Conservation (phyloP, 1,140 invertebrate species). For the Calephelis virginiensis region DNA sequence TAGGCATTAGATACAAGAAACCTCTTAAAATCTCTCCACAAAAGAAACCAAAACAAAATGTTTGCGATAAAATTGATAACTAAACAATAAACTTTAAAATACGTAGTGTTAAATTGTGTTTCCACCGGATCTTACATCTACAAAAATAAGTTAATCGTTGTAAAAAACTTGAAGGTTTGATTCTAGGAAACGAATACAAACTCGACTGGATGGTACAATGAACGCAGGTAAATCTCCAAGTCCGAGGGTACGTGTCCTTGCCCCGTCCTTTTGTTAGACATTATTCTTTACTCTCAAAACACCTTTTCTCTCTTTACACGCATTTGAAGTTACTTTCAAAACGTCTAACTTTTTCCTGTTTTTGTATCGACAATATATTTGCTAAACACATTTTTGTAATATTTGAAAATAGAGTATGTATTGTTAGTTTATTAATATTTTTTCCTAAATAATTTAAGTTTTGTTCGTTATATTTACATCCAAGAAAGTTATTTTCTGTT, state of each 20-base stretch:
- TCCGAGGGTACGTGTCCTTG: not conserved
- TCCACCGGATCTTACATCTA: not conserved
- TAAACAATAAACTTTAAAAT: not conserved
- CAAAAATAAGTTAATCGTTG: slow-evolving; percentile 1
- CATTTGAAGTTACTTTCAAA: not conserved
- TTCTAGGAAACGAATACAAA: not conserved
- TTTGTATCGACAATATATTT: too few relatives aligned
- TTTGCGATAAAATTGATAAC: too few relatives aligned
- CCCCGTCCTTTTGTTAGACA: not conserved
- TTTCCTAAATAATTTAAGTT: too few relatives aligned
- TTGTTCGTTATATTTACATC: too few relatives aligned
- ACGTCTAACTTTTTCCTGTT: too few relatives aligned
- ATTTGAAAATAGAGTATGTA: too few relatives aligned
- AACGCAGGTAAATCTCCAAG: not conserved
- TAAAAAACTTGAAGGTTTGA: slow-evolving; percentile 3
- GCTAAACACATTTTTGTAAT: too few relatives aligned
- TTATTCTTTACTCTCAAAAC: slow-evolving; percentile 1
- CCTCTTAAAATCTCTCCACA: too few relatives aligned
- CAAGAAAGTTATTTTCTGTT: too few relatives aligned
- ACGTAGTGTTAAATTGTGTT: not conserved
- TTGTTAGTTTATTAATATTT: too few relatives aligned
- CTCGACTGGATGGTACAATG: not conserved
- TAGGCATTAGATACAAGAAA: too few relatives aligned
- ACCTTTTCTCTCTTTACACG: not conserved
- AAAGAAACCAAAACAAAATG: too few relatives aligned